Percentiles rank a stretch among this genome's conserved stretches.
Conservation (phyloP, 2,797 vertebrate genomes). For the Sarcophilus harrisii region DNA sequence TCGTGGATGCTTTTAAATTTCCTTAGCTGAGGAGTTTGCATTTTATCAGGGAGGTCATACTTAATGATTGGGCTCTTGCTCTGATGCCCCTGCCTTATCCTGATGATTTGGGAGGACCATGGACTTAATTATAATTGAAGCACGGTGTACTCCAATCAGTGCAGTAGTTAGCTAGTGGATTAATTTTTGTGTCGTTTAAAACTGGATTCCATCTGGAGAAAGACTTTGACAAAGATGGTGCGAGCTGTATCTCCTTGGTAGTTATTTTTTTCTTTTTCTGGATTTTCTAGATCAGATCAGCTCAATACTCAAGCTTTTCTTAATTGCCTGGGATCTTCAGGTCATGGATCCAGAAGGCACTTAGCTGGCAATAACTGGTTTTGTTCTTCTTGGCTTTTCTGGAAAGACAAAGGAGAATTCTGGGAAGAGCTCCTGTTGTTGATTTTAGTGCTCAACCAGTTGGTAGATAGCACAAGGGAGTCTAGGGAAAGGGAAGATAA, state of each 20-base stretch:
- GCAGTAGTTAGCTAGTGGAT: background rate
- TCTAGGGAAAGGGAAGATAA: background rate
- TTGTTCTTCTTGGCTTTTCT: conserved; percentile 37
- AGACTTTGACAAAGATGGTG: background rate
- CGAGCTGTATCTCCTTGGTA: conserved; percentile 24
- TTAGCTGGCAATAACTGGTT: conserved; percentile 46
- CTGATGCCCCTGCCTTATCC: background rate
- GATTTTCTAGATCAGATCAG: conserved; percentile 28
- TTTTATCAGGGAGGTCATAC: background rate
- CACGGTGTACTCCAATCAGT: background rate
- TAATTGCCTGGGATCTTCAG: conserved; percentile 3
- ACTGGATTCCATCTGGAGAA: background rate
- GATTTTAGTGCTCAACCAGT: background rate
- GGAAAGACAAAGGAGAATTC: conserved; percentile 45
- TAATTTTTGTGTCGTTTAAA: background rate
- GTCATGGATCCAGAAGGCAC: background rate
- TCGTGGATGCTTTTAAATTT: background rate
- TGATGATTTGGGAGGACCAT: background rate
- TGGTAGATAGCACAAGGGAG: background rate
- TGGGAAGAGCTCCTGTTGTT: background rate
- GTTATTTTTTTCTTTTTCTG: background rate
- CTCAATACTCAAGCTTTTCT: conserved; percentile 52
- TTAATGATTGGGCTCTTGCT: background rate
- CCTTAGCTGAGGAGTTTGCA: background rate
- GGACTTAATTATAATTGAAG: background rate